Conservation (phyloP, 2,888 invertebrate genomes). For the Phortica okadai region DNA sequence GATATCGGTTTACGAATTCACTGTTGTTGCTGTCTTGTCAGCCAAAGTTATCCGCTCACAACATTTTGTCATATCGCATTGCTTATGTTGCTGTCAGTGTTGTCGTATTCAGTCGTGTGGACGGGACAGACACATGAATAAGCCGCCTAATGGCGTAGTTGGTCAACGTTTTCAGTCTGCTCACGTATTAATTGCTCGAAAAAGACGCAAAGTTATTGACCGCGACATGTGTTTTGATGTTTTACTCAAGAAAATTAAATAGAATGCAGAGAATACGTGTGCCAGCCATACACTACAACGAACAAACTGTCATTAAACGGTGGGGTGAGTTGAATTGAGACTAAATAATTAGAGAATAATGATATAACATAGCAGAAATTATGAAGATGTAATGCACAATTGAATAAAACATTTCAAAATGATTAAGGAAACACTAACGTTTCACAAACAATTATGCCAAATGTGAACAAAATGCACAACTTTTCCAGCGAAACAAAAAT, state of each 20-base stretch:
- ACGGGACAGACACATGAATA: conserved; percentile 24
- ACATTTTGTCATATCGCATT: conserved; percentile 7
- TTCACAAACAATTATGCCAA: no score
- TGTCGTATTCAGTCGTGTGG: conserved; percentile 15
- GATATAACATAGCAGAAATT: no score
- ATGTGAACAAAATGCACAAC: no score
- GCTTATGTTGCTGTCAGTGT: not conserved
- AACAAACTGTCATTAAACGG: no score
- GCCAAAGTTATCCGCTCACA: not conserved
- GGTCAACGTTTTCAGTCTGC: conserved; percentile 62
- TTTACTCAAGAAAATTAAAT: not conserved
- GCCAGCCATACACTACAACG: not conserved
- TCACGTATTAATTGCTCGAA: conserved; percentile 68
- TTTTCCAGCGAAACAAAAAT: no score
- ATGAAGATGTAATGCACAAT: no score
- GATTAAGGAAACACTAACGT: no score
- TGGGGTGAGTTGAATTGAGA: no score
- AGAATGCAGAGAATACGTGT: not conserved
- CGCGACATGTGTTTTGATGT: conserved; percentile 65
- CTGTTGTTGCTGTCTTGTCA: not conserved
- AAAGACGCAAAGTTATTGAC: conserved; percentile 56
- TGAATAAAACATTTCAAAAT: no score
- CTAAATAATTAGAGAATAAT: no score
- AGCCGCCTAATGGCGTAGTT: conserved; percentile 36
- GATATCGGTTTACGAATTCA: not conserved